phyloP scores from a whole-genome alignment of 2,113 vertebrate genomes.

The Gavialis gangeticus region DNA sequence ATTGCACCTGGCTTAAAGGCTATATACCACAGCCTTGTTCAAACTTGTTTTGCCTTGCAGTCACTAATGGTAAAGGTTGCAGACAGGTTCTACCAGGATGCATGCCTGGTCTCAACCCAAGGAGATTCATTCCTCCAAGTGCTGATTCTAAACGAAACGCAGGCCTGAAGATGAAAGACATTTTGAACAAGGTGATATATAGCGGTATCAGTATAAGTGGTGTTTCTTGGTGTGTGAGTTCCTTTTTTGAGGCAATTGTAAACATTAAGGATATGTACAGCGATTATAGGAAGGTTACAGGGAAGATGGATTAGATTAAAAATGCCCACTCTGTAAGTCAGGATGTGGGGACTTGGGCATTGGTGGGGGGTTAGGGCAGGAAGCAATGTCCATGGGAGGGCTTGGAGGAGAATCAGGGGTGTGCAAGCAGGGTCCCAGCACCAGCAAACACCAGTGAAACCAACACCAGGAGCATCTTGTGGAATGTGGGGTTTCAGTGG shows the following conservation, averaged over 20 bases:
- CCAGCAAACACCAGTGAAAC: too few species aligned
- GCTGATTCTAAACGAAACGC: background rate
- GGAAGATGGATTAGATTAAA: too few species aligned
- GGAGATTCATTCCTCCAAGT: background rate
- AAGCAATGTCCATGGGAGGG: too few species aligned
- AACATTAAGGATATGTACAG: too few species aligned
- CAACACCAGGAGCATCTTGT: too few species aligned
- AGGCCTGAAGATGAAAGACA: background rate
- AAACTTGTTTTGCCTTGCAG: background rate
- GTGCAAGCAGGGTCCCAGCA: too few species aligned
- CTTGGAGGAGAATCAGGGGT: too few species aligned
- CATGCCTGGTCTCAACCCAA: background rate
- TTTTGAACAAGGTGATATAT: background rate
- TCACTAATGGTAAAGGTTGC: background rate
- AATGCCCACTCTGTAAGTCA: too few species aligned
- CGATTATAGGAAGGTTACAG: too few species aligned
- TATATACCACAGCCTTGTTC: background rate
- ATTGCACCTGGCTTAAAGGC: background rate
- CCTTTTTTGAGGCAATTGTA: background rate
- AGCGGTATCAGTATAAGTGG: background rate
- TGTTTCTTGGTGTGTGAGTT: background rate
- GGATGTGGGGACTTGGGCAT: too few species aligned
- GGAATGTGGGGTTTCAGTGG: too few species aligned
- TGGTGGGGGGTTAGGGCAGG: too few species aligned
- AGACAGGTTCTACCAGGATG: background rate